Evolutionary conservation across 2,797 vertebrate genomes (phyloP).

Genomic region (Rhinella marina): DNA sequence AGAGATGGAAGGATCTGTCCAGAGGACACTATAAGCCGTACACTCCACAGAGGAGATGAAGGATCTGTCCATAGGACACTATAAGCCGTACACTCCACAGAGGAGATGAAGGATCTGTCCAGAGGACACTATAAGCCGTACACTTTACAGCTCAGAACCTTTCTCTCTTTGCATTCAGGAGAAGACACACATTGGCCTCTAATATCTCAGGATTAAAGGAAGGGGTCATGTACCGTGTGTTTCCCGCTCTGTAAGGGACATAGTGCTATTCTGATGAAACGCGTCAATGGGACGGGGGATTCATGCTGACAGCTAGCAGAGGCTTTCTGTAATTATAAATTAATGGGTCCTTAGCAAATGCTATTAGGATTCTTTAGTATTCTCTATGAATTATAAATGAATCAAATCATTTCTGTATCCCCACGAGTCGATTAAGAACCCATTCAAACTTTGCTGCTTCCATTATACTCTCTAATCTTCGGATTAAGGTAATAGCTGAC

Average conservation of each 20-base stretch:
- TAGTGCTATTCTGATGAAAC: constrained; percentile 1
- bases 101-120: too few relatives aligned
- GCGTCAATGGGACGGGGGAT: background rate
- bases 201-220: background rate
- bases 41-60: too few relatives aligned
- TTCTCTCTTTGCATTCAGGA: too few relatives aligned
- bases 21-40: too few relatives aligned
- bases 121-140: too few relatives aligned
- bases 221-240: background rate
- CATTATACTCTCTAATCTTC: constrained; percentile 62
- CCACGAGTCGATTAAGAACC: constrained; percentile 60
- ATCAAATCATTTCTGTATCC: constrained; percentile 61
- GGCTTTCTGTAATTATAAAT: constrained; percentile 59
- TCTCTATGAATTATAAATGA: constrained; percentile 63
- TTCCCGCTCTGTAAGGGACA: background rate
- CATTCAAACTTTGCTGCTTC: constrained; percentile 59
- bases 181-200: background rate
- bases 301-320: constrained; percentile 41
- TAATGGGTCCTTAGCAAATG: constrained; percentile 61
- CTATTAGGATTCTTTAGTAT: constrained; percentile 61
- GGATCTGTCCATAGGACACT: too few relatives aligned
- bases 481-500: constrained; percentile 62
- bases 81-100: too few relatives aligned
- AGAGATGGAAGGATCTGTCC: too few relatives aligned
- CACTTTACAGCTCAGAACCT: too few relatives aligned